Evolutionary conservation across 2,888 invertebrate genomes (phyloP), one percentile per base, ranked within the genome.

Genomic region (Anodontia alba): DNA sequence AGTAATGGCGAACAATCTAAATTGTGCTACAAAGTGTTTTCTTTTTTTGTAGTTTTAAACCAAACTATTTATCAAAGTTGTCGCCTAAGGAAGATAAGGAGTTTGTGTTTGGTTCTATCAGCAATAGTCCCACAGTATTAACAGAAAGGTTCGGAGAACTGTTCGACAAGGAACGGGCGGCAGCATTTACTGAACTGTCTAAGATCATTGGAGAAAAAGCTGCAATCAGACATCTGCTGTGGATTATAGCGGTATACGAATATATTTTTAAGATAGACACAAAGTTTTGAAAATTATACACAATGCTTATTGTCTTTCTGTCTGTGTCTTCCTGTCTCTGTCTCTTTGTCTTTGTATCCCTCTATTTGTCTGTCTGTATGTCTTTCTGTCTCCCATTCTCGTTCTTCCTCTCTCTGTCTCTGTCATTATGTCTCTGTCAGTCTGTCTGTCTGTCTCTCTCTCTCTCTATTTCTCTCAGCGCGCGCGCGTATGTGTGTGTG

Each of bases 221-320:
- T 42, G 73, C 85, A 0, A 78, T 82, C 7, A 54, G 85, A 67
- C 82, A 85, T 67, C 57, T 82, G 49, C 49, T 85, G 31, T 85
- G 85, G 85, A 80, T 85, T 15, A 78, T 85, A 51, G 85, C 85
- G 54, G 85, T 85, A 73, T 38, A 29, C 42, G n/a, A n/a, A n/a
- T n/a, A 42, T 42, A 42, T 42, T 42, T n/a, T n/a, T 42, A 42
- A 42, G 70, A 5, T 51, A n/a, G n/a, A n/a, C n/a, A 15, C 8
- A n/a, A 17, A 12, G 17, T 46, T 46, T 15, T 15, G 15, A 46
- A 46, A 46, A 15, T 15, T 46, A 17, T 46, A 12, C 12, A 46
- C 46, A 12, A 46, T 15, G 17, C 46, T 12, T 17, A 46, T n/a
- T n/a, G n/a, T 70, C 17, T 43, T 38, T 38, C 5, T 38, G 7